Evolutionary conservation across 2,113 vertebrate genomes (phyloP), one percentile per base, ranked within the genome.

Genomic region (Pitta sordida): DNA sequence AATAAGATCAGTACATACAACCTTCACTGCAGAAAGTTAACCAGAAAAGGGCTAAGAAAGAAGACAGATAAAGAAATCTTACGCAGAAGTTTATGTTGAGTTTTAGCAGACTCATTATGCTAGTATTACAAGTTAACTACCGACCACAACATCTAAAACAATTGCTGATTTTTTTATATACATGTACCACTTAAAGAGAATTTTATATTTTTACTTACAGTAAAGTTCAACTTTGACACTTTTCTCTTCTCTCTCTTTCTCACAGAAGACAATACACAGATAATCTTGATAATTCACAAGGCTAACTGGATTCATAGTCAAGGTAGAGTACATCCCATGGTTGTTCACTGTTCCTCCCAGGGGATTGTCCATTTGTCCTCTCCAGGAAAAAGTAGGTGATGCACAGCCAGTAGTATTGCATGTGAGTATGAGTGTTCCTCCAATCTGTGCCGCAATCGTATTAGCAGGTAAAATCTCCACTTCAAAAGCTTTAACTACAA

Each of bases 341-440:
- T 7, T 79, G 24, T 3, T 74, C 75, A 97, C 93, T 36, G 22
- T 77, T 83, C 97, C 98, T 13, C 76, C 86, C 34, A 98, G 96
- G 9, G 97, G 95, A 17, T 78, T 93, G 79, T 98, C 97, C 49
- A 95, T 59, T 51, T 96, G 96, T 5, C 91, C 96, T 76, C 97
- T 97, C 98, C 98, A 98, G 44, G 95, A 96, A 94, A 98, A 97
- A 13, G 64, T 41, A 1, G 98, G 98, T 22, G 96, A 83, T 34
- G 90, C 89, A 14, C 98, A 98, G 65, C 86, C 98, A 32, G 58
- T 91, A 64, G 88, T 93, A 26, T 46, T 68, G 75, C 98, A 98
- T 1, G 83, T 97, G 74, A 98, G 79, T 13, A 60, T 4, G 1
- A 98, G 75, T 1, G 67, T 65, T 32, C 79, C 78, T 15, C 98